Percentiles rank a stretch among this genome's conserved stretches.
phyloP scores from a whole-genome alignment of 2,888 invertebrate species.

The Pseudeuparius sepicola region DNA sequence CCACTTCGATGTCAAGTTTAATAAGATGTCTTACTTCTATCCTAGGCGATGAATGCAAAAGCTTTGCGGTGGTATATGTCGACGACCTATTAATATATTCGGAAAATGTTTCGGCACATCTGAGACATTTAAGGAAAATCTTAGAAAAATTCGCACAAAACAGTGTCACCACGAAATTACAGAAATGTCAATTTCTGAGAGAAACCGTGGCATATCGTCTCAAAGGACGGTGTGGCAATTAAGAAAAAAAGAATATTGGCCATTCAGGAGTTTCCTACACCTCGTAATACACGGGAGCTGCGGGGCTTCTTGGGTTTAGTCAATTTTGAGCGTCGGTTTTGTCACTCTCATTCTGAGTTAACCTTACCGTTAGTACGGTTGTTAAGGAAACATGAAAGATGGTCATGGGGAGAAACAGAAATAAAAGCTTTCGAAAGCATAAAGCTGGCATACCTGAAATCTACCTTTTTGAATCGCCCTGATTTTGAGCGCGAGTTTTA shows the following conservation, averaged over 20 bases:
- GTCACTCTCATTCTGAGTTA: conserved; percentile 8
- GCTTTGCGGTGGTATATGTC: conserved; percentile 12
- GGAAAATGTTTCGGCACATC: conserved; percentile 11
- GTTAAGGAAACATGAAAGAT: conserved; percentile 12
- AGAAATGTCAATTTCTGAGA: conserved; percentile 11
- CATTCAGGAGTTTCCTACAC: conserved; percentile 10
- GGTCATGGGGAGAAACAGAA: conserved; percentile 14
- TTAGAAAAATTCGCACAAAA: conserved; percentile 11
- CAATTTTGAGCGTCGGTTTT: conserved; percentile 13
- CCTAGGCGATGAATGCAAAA: conserved; percentile 9
- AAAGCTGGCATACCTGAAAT: conserved; percentile 13
- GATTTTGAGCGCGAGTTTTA: too few relatives aligned
- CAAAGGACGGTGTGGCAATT: not conserved
- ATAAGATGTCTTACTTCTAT: conserved; percentile 10
- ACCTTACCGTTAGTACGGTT: conserved; percentile 10
- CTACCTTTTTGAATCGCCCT: too few relatives aligned
- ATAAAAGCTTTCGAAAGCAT: conserved; percentile 9
- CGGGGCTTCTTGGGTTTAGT: conserved; percentile 13
- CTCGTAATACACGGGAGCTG: conserved; percentile 14
- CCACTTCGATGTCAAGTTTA: conserved; percentile 13
- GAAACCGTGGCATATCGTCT: conserved; percentile 12
- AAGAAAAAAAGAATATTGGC: conserved; percentile 10
- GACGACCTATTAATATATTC: conserved; percentile 14
- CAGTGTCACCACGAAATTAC: conserved; percentile 11
- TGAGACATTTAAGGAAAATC: conserved; percentile 9